Percentiles rank a stretch among this genome's conserved stretches.
These are phyloP conservation scores for Phania funesta DNA, from an alignment of 2,888 invertebrate species.

Conservation along the genomic window DNA sequence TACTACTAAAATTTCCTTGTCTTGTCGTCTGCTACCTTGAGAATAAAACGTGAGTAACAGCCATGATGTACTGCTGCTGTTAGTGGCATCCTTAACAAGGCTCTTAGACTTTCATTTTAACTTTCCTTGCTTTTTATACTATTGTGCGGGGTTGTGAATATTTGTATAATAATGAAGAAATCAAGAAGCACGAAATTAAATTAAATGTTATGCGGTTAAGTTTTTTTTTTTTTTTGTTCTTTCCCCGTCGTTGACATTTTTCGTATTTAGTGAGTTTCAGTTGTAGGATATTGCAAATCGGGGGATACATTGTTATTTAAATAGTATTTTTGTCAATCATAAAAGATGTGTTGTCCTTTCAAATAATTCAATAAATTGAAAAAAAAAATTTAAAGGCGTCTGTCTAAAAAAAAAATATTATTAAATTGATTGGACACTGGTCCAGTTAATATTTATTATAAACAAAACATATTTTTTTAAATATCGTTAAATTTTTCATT, in stretches of 20 bases:
- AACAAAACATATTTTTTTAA: too few relatives aligned
- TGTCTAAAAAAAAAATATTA: too few relatives aligned
- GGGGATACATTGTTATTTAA: slow-evolving; percentile 52
- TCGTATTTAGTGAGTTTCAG: slow-evolving; percentile 69
- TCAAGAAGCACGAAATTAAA: slow-evolving; percentile 77
- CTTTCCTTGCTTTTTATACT: not conserved
- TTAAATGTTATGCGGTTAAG: slow-evolving; percentile 76
- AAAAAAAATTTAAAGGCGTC: too few relatives aligned
- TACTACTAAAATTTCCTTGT: slow-evolving; percentile 2
- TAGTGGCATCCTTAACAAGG: slow-evolving; percentile 66
- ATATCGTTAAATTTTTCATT: too few relatives aligned
- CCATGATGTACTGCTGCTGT: slow-evolving; percentile 64
- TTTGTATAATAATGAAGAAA: slow-evolving; percentile 69
- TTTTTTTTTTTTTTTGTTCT: too few relatives aligned
- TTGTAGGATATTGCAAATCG: slow-evolving; percentile 45
- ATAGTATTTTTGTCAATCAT: slow-evolving; percentile 1
- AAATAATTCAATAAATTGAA: slow-evolving; percentile 55
- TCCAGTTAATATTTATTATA: too few relatives aligned
- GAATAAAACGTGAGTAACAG: slow-evolving; percentile 44
- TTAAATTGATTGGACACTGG: too few relatives aligned
- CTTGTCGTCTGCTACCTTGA: slow-evolving; percentile 40
- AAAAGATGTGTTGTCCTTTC: slow-evolving; percentile 58
- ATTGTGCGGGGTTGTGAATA: slow-evolving; percentile 1
- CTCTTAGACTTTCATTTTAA: slow-evolving; percentile 53
- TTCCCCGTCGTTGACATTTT: slow-evolving; percentile 11